Evolutionary conservation across 1,140 invertebrate genomes (phyloP), one percentile per base, ranked within the genome.

Genomic region (Camponotus pennsylvanicus): DNA sequence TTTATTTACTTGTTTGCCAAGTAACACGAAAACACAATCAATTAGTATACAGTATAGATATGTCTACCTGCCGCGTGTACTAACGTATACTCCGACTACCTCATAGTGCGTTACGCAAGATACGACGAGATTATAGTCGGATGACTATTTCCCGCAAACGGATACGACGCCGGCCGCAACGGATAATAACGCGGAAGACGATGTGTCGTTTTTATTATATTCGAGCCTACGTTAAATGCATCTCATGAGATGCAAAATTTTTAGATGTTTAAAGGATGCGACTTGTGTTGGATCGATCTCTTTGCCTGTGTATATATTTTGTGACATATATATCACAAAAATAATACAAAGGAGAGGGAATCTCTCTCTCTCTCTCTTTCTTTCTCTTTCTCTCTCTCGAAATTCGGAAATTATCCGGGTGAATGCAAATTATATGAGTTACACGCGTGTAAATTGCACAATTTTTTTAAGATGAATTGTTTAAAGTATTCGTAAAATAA

Each of bases 141-240:
- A 57, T 61, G 52, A 83, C 79, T 73, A 83, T 82, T 73, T 49
- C 42, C 52, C 69, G 55, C 79, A 83, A 83, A 73, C 79, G 79
- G 79, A 83, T 83, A 63, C 57, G 69, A 45, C 3, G 55, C 45
- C 40, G 52, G 79, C 79, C 67, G 79, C 79, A 61, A 37, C 69
- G 55, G 40, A 73, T 83, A 73, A 73, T 73, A 83, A 75, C 6
- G 15, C 79, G 55, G 55, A 82, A 82, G 79, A 18, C 18, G 52
- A 71, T 82, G 27, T 21, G 21, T 70, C 34, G 8, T 77, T 45
- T 27, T 45, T 59, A 52, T 76, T 27, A 42, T 15, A 49, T 1
- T 34, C n/a, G 52, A 6, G 7, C 27, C 37, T 69, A 18, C 37
- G 7, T 55, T n/a, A 59, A 66, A 66, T 27, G 18, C 7, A 9